These are phyloP conservation scores for Drosophila tristis DNA, from an alignment of 1,140 invertebrate species.

Conservation along the genomic window DNA sequence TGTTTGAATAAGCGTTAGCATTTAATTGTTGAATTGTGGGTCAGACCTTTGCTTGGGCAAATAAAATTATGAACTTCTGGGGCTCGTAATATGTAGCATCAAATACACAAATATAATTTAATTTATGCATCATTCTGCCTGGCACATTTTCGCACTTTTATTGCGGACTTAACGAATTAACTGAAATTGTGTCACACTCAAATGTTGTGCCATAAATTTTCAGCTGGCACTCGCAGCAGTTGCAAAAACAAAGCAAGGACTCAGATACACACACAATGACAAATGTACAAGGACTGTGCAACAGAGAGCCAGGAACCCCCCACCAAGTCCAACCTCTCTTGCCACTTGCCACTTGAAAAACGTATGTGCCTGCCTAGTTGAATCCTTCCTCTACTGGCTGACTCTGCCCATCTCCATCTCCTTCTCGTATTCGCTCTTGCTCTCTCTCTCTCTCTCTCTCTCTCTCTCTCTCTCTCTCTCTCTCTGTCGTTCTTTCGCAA, in stretches of 20 bases:
- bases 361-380: conserved; percentile 61
- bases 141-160: conserved; percentile 50
- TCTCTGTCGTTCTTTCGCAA: conserved; percentile 28
- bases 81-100: neutral
- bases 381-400: conserved; percentile 44
- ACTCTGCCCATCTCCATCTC: neutral
- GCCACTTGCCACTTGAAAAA: conserved; percentile 32
- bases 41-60: neutral
- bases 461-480: neutral
- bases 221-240: conserved; percentile 62
- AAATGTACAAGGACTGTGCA: conserved; percentile 47
- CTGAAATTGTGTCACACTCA: conserved; percentile 80
- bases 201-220: conserved; percentile 78
- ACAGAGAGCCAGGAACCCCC: conserved; percentile 15
- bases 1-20: conserved; percentile 13
- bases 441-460: neutral
- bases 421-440: neutral
- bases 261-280: conserved; percentile 27
- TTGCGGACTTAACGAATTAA: conserved; percentile 59
- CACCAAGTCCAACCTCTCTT: neutral
- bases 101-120: conserved; percentile 9
- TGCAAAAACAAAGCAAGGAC: conserved; percentile 16
- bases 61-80: neutral
- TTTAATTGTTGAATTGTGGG: neutral
- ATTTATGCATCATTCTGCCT: conserved; percentile 6